Evolutionary conservation across 1,140 invertebrate genomes (phyloP), one percentile per base, ranked within the genome.

Genomic region (Apis dorsata): DNA sequence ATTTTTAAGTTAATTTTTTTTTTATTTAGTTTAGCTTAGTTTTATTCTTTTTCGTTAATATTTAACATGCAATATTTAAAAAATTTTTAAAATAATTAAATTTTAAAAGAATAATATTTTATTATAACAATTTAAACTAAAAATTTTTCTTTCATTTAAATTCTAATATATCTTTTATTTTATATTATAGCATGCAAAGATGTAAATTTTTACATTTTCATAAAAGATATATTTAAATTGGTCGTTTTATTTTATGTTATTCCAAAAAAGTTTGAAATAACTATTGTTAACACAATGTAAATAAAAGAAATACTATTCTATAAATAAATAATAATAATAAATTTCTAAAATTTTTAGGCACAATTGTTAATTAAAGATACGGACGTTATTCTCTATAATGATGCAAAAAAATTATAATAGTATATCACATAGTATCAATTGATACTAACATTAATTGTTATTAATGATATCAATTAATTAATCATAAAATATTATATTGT

Each of bases 131-230:
- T 55, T 55, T 66, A 80, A 53, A 49, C n/a, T 73, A 73, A 62
- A 79, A 55, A 11, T 68, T 44, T 44, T 44, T 44, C 34, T 44
- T 44, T 44, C 5, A 44, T 44, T 70, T 63, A 71, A 79, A 59
- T 24, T 21, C 59, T 57, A 63, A 55, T 15, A 34, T 82, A 65
- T 82, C 80, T 82, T 77, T 82, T 81, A 75, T 66, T 75, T 51
- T 28, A 59, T 81, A 15, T 55, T 75, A 81, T 24, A 21, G 17
- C 60, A n/a, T 65, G 79, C 59, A 57, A 66, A 73, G 3, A 63
- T 63, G 74, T 17, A 34, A 69, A 76, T 2, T 57, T 66, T 15
- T 60, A 19, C 68, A 53, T 19, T 62, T 19, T 62, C 9, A 21
- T 75, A 75, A 65, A 80, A 15, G 34, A 65, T 69, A n/a, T 24